Conservation (phyloP, 2,797 vertebrate species). For the Labeo calbasu region DNA sequence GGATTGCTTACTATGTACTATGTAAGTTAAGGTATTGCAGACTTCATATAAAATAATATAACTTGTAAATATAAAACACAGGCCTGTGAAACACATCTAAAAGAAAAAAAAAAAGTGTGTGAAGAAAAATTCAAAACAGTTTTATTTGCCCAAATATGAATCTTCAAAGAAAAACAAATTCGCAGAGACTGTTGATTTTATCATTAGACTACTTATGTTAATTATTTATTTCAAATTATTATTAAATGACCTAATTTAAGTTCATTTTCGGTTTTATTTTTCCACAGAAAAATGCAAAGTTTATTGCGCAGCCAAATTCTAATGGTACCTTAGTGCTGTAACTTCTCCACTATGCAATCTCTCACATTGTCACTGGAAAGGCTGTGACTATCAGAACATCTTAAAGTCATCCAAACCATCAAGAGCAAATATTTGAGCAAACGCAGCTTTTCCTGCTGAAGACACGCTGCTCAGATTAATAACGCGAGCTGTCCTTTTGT, state of each 20-base stretch:
- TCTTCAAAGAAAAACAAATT: neutral
- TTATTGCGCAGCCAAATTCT: neutral
- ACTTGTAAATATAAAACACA: neutral
- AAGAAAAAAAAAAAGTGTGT: neutral
- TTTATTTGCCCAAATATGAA: neutral
- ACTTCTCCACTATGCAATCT: neutral
- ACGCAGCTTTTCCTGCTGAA: conserved; percentile 14
- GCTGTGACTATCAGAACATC: conserved; percentile 1
- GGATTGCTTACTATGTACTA: neutral
- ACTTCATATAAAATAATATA: neutral
- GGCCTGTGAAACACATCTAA: neutral
- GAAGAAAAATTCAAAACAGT: neutral
- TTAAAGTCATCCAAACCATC: conserved; percentile 37
- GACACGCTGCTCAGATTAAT: conserved; percentile 22
- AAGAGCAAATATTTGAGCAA: conserved; percentile 36
- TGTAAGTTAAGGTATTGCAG: no score
- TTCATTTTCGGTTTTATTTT: neutral
- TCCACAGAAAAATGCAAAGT: neutral
- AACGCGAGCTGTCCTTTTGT: conserved; percentile 47
- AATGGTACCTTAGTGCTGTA: neutral
- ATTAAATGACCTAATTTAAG: neutral
- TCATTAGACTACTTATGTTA: neutral
- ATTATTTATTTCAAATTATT: neutral
- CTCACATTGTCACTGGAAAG: conserved; percentile 42
- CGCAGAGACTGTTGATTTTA: neutral